Conservation (phyloP, 2,797 vertebrate genomes). For the Ctenopoma kingsleyae region DNA sequence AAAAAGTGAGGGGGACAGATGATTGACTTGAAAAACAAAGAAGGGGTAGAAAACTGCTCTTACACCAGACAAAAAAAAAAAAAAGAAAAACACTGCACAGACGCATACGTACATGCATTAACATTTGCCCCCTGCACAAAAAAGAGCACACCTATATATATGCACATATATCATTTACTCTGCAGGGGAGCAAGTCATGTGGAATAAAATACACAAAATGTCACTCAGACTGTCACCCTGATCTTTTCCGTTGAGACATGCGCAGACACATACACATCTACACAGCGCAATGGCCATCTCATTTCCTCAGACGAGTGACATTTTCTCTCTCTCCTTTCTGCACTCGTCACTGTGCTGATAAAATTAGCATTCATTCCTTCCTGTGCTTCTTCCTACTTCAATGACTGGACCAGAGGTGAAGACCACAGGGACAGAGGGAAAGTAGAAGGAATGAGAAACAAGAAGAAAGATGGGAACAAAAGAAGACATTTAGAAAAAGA, state of each 20-base stretch:
- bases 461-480: constrained; percentile 64
- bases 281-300: constrained; percentile 67
- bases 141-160: constrained; percentile 35
- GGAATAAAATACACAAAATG: constrained; percentile 64
- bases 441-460: constrained; percentile 50
- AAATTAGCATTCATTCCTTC: constrained; percentile 85
- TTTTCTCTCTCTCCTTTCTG: constrained; percentile 66
- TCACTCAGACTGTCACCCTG: constrained; percentile 74
- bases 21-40: constrained; percentile 80
- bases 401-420: constrained; percentile 79
- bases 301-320: constrained; percentile 80
- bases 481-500: constrained; percentile 57
- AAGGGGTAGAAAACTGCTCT: constrained; percentile 56
- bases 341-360: constrained; percentile 73
- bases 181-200: constrained; percentile 48
- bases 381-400: constrained; percentile 69
- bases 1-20: constrained; percentile 70
- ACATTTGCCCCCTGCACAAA: constrained; percentile 29
- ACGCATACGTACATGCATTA: constrained; percentile 28
- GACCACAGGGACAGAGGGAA: constrained; percentile 69
- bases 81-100: constrained; percentile 27
- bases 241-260: constrained; percentile 64
- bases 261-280: constrained; percentile 34
- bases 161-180: constrained; percentile 67
- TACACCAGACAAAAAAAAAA: constrained; percentile 26